These are phyloP conservation scores for Tachyglossus aculeatus DNA, from an alignment of 2,797 vertebrate species.

Conservation along the genomic window DNA sequence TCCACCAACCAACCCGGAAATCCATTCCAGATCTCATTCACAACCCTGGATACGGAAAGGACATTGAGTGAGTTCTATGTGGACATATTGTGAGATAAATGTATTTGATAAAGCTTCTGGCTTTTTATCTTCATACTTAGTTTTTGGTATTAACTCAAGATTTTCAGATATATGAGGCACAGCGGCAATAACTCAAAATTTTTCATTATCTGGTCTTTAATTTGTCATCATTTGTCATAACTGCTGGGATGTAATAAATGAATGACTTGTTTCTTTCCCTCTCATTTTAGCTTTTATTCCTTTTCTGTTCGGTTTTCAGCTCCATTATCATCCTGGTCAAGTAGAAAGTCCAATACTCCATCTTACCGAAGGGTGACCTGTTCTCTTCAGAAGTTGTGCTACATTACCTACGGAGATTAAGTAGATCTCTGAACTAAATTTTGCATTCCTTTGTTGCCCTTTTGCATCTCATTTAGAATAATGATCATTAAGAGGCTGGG, in stretches of 20 bases:
- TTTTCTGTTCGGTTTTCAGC: not conserved
- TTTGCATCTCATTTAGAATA: not conserved
- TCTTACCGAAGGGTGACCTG: not conserved
- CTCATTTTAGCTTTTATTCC: constrained; percentile 1
- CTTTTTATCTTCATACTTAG: constrained; percentile 53
- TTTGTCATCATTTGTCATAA: constrained; percentile 56
- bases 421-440: not conserved
- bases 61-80: constrained; percentile 5
- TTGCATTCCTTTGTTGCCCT: not conserved
- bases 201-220: constrained; percentile 60
- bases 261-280: constrained; percentile 22
- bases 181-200: constrained; percentile 63
- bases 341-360: not conserved
- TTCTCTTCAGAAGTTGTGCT: not conserved
- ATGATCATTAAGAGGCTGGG: not conserved
- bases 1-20: not conserved
- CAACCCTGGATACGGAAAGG: not conserved
- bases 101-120: constrained; percentile 59
- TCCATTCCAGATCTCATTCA: constrained; percentile 36
- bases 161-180: constrained; percentile 49
- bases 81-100: constrained; percentile 34
- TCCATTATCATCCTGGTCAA: not conserved
- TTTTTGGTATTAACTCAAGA: constrained; percentile 59
- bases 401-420: not conserved
- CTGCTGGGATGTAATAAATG: constrained; percentile 35